Conservation (phyloP, 2,888 invertebrate species). For the Leptinotarsa juncta region DNA sequence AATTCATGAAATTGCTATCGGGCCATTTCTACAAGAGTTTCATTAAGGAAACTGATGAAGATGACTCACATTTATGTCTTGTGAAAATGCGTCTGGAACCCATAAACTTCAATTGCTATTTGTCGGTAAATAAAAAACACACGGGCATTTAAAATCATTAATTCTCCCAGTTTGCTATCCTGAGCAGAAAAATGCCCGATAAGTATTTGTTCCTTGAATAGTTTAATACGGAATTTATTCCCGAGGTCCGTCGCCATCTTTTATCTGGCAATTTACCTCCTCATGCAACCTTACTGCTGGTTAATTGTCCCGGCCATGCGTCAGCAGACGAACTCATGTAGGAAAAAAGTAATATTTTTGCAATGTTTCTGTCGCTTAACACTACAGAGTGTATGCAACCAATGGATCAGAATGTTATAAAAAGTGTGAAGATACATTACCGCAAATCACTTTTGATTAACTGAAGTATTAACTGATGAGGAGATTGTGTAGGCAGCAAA, state of each 20-base stretch:
- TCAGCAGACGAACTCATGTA: too few species aligned
- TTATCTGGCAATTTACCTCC: slow-evolving; percentile 6
- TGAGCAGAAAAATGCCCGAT: slow-evolving; percentile 28
- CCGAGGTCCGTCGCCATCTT: not conserved
- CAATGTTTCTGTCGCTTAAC: too few species aligned
- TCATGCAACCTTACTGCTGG: slow-evolving; percentile 21
- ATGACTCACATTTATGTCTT: slow-evolving; percentile 25
- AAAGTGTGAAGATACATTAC: not conserved
- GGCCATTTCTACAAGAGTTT: slow-evolving; percentile 50
- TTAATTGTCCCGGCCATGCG: too few species aligned
- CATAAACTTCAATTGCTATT: slow-evolving; percentile 29
- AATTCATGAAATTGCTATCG: slow-evolving; percentile 32
- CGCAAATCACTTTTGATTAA: not conserved
- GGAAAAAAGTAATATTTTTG: too few species aligned
- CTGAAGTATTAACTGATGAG: not conserved
- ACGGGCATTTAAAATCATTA: not conserved
- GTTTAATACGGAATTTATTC: slow-evolving; percentile 35
- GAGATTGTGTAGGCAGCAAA: too few species aligned
- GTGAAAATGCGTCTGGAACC: slow-evolving; percentile 30
- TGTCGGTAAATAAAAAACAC: slow-evolving; percentile 29
- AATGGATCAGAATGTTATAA: too few species aligned
- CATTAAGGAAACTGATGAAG: slow-evolving; percentile 30
- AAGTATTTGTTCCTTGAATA: slow-evolving; percentile 31
- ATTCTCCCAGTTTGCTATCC: too few species aligned
- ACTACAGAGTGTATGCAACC: too few species aligned